phyloP scores from a whole-genome alignment of 2,888 invertebrate species.

The Mythimna albipuncta region DNA sequence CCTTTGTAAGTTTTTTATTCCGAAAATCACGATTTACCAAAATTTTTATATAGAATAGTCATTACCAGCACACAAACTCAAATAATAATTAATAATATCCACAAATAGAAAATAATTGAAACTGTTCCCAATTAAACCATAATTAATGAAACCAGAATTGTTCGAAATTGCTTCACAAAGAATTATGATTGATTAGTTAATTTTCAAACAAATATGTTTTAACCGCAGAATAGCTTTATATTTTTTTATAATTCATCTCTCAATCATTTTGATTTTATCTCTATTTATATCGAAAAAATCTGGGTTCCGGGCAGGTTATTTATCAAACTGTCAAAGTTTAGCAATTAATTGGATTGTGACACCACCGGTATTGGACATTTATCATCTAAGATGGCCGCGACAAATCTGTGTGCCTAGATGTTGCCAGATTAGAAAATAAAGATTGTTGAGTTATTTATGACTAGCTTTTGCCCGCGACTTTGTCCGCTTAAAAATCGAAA shows the following conservation, averaged over 20 bases:
- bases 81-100: slow-evolving; percentile 12
- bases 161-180: slow-evolving; percentile 9
- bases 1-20: too few relatives aligned
- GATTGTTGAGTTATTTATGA: slow-evolving; percentile 3
- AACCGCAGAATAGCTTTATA: slow-evolving; percentile 12
- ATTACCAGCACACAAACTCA: background rate
- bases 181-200: slow-evolving; percentile 21
- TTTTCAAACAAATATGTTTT: slow-evolving; percentile 15
- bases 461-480: too few relatives aligned
- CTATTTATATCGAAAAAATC: slow-evolving; percentile 25
- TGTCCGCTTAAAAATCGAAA: too few relatives aligned
- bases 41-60: background rate
- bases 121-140: slow-evolving; percentile 7
- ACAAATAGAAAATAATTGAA: slow-evolving; percentile 16
- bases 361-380: slow-evolving; percentile 48
- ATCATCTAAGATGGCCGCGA: slow-evolving; percentile 53
- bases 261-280: slow-evolving; percentile 14
- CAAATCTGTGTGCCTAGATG: slow-evolving; percentile 48
- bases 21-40: too few relatives aligned
- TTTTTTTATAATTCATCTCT: too few relatives aligned
- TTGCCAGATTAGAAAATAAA: slow-evolving; percentile 46
- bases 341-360: slow-evolving; percentile 54
- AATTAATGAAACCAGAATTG: slow-evolving; percentile 2
- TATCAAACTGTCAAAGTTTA: slow-evolving; percentile 60
- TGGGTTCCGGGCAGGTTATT: slow-evolving; percentile 32